Evolutionary conservation across 2,888 invertebrate species (phyloP).

Genomic region (Laspeyria flexula): DNA sequence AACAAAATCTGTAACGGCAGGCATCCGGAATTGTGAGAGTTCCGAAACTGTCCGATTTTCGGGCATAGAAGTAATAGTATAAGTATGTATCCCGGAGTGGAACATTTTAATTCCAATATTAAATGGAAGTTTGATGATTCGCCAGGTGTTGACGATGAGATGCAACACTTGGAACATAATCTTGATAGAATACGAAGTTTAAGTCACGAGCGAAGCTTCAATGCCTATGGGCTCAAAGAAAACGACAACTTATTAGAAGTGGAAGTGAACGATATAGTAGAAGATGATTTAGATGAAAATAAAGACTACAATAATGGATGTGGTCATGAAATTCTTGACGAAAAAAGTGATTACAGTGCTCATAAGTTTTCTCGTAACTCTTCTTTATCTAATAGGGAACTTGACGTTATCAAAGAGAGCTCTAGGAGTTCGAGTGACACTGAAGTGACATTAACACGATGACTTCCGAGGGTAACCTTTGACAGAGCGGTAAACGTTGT

Average conservation of each 20-base stretch:
- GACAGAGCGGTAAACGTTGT: constrained; percentile 76
- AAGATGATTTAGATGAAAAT: constrained; percentile 72
- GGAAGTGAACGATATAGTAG: constrained; percentile 73
- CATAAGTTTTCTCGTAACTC: constrained; percentile 81
- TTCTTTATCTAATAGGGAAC: constrained; percentile 80
- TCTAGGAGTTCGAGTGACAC: constrained; percentile 84
- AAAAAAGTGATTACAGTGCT: constrained; percentile 76
- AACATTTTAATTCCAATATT: constrained; percentile 81
- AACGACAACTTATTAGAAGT: constrained; percentile 79
- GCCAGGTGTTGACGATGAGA: constrained; percentile 67
- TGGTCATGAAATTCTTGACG: constrained; percentile 71
- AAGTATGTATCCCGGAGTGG: constrained; percentile 79
- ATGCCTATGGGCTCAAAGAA: constrained; percentile 66
- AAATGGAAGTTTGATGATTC: constrained; percentile 82
- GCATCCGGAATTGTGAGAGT: constrained; percentile 85
- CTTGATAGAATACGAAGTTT: constrained; percentile 81
- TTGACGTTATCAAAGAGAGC: constrained; percentile 83
- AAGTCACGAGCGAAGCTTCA: constrained; percentile 77
- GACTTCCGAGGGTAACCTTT: constrained; percentile 81
- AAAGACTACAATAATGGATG: constrained; percentile 67
- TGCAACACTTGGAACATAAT: constrained; percentile 78
- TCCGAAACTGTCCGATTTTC: constrained; percentile 82
- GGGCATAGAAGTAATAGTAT: constrained; percentile 85
- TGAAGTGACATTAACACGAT: constrained; percentile 83
- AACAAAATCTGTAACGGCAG: constrained; percentile 79